phyloP scores from a whole-genome alignment of 2,888 invertebrate genomes.

The Rhopalosiphum nymphaeae region DNA sequence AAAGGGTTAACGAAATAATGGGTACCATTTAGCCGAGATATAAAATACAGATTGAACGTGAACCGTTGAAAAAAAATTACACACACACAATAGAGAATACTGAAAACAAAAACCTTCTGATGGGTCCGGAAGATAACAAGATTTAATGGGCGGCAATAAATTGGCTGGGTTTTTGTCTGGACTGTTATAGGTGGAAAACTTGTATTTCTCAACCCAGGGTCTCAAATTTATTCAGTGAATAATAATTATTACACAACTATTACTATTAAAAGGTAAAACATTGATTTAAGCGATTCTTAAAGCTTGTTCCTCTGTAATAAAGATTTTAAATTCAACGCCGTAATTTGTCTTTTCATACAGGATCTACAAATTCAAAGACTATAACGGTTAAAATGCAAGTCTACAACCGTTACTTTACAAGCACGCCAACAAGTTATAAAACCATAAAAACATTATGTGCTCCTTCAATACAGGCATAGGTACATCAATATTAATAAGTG shows the following conservation, averaged over 20 bases:
- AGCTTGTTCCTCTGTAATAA: background rate
- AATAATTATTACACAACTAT: background rate
- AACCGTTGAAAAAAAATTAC: slow-evolving; percentile 22
- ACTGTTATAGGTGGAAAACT: slow-evolving; percentile 33
- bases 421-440: background rate
- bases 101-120: slow-evolving; percentile 59
- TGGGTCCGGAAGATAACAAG: slow-evolving; percentile 47
- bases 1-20: slow-evolving; percentile 63
- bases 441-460: background rate
- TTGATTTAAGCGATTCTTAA: background rate
- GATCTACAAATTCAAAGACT: background rate
- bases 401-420: background rate
- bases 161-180: slow-evolving; percentile 18
- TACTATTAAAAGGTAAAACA: slow-evolving; percentile 19
- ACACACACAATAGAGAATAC: slow-evolving; percentile 33
- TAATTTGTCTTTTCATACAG: background rate
- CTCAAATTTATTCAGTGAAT: slow-evolving; percentile 33
- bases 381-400: background rate
- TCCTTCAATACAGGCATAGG: background rate
- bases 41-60: slow-evolving; percentile 40
- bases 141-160: slow-evolving; percentile 49
- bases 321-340: background rate
- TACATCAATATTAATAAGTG: background rate
- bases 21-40: slow-evolving; percentile 49
- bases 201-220: slow-evolving; percentile 12